Evolutionary conservation across 1,140 invertebrate genomes (phyloP), one percentile per base, ranked within the genome.

Genomic region (Anoplolepis gracilipes): DNA sequence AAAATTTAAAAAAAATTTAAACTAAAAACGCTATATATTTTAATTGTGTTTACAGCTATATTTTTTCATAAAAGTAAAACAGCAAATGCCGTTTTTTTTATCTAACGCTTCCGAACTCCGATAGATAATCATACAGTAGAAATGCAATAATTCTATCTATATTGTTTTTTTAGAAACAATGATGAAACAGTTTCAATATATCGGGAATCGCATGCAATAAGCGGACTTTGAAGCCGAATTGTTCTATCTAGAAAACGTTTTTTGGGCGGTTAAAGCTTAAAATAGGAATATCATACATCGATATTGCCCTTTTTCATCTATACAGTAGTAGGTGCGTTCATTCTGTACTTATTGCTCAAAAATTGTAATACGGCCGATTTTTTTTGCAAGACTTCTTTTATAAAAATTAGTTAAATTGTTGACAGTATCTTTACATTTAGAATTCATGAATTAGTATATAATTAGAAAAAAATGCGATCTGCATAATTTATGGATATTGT

Each of bases 161-260:
- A 64, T 36, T n/a, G 30, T 39, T 13, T 22, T 30, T 79, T 33
- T 69, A 62, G 62, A 67, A 49, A 69, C 62, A 49, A 79, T 78
- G 59, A 65, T 79, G 76, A 67, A 67, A 67, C 77, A 79, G 46
- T 79, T 79, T 79, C 62, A 42, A 79, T 79, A 79, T 79, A 79
- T 79, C 46, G 76, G 42, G 33, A 79, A 79, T 79, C 30, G 77
- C 42, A 39, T 69, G 77, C 77, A 79, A 79, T 79, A 79, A 79
- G 62, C 75, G 62, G 33, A 69, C 62, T 79, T 69, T 69, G 62
- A 79, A 79, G 62, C 62, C 30, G 57, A 79, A 69, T 79, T 79
- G 77, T 69, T 69, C 77, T 69, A 79, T 69, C 62, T 69, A 69
- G 62, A 55, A 79, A 79, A 79, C 62, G 62, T 79, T 79, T 79